These are phyloP conservation scores for Bombyx huttoni DNA, from an alignment of 2,888 invertebrate species.

Conservation along the genomic window DNA sequence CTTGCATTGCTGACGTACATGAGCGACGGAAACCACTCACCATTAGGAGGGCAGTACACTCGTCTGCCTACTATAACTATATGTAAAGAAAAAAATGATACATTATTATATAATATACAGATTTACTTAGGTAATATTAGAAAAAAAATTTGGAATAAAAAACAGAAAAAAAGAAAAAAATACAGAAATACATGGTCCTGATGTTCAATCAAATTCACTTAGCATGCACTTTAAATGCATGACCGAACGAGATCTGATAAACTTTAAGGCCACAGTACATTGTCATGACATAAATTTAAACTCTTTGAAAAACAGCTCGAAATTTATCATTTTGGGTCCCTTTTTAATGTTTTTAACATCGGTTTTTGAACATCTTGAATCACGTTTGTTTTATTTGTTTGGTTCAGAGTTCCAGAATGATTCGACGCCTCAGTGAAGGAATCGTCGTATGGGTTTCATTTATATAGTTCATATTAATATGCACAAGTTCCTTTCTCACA, in stretches of 20 bases:
- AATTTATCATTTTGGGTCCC: conserved; percentile 63
- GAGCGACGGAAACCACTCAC: too few relatives aligned
- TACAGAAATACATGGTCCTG: conserved; percentile 22
- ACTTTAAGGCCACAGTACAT: conserved; percentile 42
- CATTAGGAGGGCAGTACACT: too few relatives aligned
- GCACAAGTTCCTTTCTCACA: conserved; percentile 34
- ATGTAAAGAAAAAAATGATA: too few relatives aligned
- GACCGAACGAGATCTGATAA: conserved; percentile 55
- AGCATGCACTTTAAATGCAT: conserved; percentile 48
- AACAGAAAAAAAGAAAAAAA: conserved; percentile 5
- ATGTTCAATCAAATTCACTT: conserved; percentile 36
- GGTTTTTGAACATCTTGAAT: conserved; percentile 64
- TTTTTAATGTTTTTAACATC: conserved; percentile 47
- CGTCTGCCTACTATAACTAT: too few relatives aligned
- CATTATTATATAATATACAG: too few relatives aligned
- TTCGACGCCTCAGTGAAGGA: conserved; percentile 61
- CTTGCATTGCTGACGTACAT: conserved; percentile 41
- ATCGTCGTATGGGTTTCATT: conserved; percentile 53
- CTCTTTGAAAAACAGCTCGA: conserved; percentile 55
- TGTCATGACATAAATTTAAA: conserved; percentile 63
- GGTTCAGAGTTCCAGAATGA: conserved; percentile 1
- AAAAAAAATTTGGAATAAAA: too few relatives aligned
- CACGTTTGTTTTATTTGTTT: conserved; percentile 61
- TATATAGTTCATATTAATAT: conserved; percentile 44
- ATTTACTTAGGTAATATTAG: too few relatives aligned